Percentiles rank a stretch among this genome's conserved stretches.
These are phyloP conservation scores for Chelonia mydas DNA, from an alignment of 2,797 vertebrate species.

Conservation along the genomic window DNA sequence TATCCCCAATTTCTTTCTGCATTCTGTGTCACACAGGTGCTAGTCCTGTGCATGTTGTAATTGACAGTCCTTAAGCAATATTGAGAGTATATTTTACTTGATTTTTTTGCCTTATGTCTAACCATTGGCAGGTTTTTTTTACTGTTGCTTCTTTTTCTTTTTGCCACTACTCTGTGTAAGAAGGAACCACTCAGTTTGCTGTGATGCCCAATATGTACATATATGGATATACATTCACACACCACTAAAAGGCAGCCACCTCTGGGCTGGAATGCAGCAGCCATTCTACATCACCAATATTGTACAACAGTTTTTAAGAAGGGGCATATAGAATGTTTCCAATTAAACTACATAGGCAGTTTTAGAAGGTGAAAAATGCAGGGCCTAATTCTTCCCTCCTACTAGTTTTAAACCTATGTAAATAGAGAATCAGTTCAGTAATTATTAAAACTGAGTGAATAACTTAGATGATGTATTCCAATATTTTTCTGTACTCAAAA, in stretches of 20 bases:
- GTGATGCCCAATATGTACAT: background rate
- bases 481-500: background rate
- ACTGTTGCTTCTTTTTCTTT: background rate
- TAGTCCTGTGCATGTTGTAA: background rate
- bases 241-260: rapidly evolving
- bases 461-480: rapidly evolving
- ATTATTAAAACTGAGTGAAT: background rate
- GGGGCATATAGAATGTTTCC: rapidly evolving
- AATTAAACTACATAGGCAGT: rapidly evolving
- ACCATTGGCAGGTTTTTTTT: too few relatives aligned
- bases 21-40: background rate
- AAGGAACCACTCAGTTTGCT: background rate
- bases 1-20: background rate
- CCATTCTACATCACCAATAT: background rate
- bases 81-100: background rate
- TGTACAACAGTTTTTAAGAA: background rate
- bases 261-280: background rate
- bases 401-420: rapidly evolving
- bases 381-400: rapidly evolving
- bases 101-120: background rate
- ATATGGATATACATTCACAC: too few relatives aligned
- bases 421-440: background rate
- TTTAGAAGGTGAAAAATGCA: background rate
- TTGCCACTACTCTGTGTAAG: background rate
- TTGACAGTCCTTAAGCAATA: background rate